Conservation (phyloP, 2,113 vertebrate genomes). For the Camelus bactrianus region DNA sequence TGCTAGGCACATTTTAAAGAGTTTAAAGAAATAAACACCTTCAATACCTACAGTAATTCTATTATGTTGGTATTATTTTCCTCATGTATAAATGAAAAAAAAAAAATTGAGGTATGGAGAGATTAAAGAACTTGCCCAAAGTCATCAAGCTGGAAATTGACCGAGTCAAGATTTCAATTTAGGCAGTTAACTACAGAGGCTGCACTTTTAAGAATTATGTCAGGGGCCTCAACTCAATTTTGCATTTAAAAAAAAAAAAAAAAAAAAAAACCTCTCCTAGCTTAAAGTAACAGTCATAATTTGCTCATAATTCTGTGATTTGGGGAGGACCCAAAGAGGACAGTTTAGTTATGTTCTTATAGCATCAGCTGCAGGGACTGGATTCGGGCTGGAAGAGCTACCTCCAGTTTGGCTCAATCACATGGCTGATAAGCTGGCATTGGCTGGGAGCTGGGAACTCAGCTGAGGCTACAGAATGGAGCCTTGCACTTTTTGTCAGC, state of each 20-base stretch:
- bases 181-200: background rate
- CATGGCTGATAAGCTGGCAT: background rate
- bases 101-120: background rate
- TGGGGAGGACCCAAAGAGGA: background rate
- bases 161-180: background rate
- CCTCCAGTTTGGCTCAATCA: background rate
- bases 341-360: background rate
- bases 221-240: background rate
- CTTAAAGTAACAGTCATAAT: background rate
- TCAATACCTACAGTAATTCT: background rate
- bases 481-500: background rate
- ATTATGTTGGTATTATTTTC: background rate
- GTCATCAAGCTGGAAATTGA: background rate
- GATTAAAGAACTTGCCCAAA: background rate
- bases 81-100: background rate
- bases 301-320: background rate
- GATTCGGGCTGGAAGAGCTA: background rate
- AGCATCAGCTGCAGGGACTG: background rate
- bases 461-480: background rate
- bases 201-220: background rate
- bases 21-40: background rate
- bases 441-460: background rate
- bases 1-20: background rate
- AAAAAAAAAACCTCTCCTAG: background rate
- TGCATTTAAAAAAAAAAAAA: background rate